Evolutionary conservation across 2,888 invertebrate species (phyloP).

Genomic region (Ormyrus nitidulus): DNA sequence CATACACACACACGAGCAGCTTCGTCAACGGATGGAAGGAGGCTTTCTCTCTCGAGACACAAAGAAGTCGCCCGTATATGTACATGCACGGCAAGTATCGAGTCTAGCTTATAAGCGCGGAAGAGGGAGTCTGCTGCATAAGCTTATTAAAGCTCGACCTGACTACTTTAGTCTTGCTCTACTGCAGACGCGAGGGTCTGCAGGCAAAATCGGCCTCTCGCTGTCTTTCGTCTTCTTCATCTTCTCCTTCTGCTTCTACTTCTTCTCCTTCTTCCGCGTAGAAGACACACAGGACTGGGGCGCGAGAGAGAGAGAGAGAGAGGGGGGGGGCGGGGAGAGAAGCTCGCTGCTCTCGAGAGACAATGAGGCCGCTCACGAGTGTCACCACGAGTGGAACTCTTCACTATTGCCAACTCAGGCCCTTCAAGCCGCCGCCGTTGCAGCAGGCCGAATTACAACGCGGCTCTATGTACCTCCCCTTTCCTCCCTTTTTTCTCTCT

Average conservation of each 20-base stretch:
- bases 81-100: conserved; percentile 7
- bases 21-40: background rate
- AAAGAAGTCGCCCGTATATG: background rate
- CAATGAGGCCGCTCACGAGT: conserved; percentile 75
- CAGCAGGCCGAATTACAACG: conserved; percentile 35
- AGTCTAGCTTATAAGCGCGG: background rate
- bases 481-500: background rate
- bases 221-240: background rate
- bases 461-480: background rate
- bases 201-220: conserved; percentile 22
- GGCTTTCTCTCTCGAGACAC: background rate
- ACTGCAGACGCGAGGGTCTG: conserved; percentile 25
- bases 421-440: conserved; percentile 67
- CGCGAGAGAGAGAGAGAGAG: conserved; percentile 52
- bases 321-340: conserved; percentile 47
- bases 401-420: conserved; percentile 75
- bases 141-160: conserved; percentile 70
- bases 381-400: conserved; percentile 74
- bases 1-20: background rate
- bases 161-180: conserved; percentile 52
- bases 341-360: conserved; percentile 69
- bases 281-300: background rate
- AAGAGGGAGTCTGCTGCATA: conserved; percentile 69
- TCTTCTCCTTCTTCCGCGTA: conserved; percentile 48
- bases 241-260: conserved; percentile 36